Evolutionary conservation across 2,113 vertebrate species (phyloP), one percentile per base, ranked within the genome.

Genomic region (Mus pahari): DNA sequence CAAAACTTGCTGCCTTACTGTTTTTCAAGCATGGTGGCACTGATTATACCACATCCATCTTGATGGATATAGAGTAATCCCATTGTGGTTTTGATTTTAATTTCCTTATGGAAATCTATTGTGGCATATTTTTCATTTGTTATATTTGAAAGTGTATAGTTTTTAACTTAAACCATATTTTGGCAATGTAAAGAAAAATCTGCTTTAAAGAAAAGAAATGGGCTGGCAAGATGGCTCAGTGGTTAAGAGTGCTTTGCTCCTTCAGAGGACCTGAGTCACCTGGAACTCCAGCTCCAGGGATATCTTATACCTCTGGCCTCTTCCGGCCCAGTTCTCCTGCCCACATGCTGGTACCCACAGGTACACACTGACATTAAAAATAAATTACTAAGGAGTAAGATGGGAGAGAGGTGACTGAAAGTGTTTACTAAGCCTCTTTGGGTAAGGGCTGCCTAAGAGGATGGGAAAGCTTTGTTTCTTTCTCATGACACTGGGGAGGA

Each of bases 51-150:
- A 26, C 13, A 3, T 86, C 48, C 55, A 64, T 84, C 16, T 2
- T 86, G 42, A 33, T 91, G 58, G 66, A 12, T 42, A 0, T 48
- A 39, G 89, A 60, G 42, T 24, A 9, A 71, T 28, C 62, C 81
- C 62, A 33, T 66, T 86, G 71, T 92, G 50, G 66, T 70, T 95
- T 91, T 89, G 39, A 89, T 93, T 94, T 82, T 28, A 31, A 55
- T 88, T 81, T 68, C 77, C 86, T 83, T 5, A 22, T 68, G 36
- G 73, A 92, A 92, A 53, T 33, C 60, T 75, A 10, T 91, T 75
- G 26, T 74, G 78, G 31, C 7, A 12, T 91, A 33, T 74, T 94
- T 97, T 93, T 8, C 45, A 31, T 71, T 88, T n/a, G 86, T 95
- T 96, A 19, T 60, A 58, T 91, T 89, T 87, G 70, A 87, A 83